These are phyloP conservation scores for Cantharis nigra DNA, from an alignment of 2,888 invertebrate species.

Conservation along the genomic window DNA sequence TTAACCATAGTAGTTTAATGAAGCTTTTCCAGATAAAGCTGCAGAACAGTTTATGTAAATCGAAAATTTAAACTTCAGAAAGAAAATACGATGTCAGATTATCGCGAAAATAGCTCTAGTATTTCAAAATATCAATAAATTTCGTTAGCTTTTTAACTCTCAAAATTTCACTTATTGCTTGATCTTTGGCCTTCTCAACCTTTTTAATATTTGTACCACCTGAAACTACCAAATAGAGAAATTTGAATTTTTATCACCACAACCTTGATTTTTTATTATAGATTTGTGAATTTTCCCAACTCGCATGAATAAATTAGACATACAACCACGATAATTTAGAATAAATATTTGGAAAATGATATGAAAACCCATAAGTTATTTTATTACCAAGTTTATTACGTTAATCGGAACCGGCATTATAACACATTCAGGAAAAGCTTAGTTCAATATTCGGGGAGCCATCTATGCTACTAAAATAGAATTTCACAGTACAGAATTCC, in stretches of 20 bases:
- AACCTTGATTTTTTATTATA: not conserved
- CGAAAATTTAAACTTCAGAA: not conserved
- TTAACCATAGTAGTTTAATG: not conserved
- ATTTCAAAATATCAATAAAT: too few species aligned
- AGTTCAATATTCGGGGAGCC: not conserved
- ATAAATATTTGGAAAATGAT: not conserved
- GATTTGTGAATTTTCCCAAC: not conserved
- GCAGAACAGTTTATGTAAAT: not conserved
- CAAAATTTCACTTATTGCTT: not conserved
- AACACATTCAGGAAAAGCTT: not conserved
- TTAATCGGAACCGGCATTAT: not conserved
- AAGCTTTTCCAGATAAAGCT: not conserved
- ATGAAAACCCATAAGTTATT: not conserved
- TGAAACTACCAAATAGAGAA: too few species aligned
- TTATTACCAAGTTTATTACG: not conserved
- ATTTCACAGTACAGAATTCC: not conserved
- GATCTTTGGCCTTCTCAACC: too few species aligned
- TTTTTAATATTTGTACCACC: too few species aligned
- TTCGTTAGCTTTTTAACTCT: too few species aligned
- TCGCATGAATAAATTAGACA: not conserved
- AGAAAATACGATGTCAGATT: not conserved
- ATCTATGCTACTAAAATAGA: not conserved
- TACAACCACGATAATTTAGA: not conserved
- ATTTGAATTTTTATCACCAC: not conserved
- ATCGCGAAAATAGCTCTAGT: not conserved